phyloP scores from a whole-genome alignment of 2,797 vertebrate species.

The Picus viridis region DNA sequence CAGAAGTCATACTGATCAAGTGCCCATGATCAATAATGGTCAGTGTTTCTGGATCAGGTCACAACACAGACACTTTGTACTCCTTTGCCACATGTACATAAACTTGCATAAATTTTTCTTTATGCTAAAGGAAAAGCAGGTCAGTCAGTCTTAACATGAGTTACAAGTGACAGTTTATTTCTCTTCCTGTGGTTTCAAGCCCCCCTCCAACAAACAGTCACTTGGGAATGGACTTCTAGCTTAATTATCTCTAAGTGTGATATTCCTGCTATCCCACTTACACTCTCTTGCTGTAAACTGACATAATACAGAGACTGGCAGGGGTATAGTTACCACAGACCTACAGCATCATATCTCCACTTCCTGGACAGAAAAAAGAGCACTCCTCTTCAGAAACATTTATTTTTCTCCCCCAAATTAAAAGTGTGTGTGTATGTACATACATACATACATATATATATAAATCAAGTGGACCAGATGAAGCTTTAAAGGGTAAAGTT shows the following conservation, averaged over 20 bases:
- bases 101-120: not conserved
- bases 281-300: not conserved
- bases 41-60: not conserved
- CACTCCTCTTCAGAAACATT: too few species aligned
- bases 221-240: not conserved
- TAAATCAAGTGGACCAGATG: not conserved
- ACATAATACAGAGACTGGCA: not conserved
- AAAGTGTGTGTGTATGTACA: too few species aligned
- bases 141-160: not conserved
- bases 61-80: not conserved
- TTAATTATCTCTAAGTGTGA: not conserved
- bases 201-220: not conserved
- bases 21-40: rapidly evolving
- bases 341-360: not conserved
- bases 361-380: not conserved
- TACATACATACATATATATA: too few species aligned
- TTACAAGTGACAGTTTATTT: not conserved
- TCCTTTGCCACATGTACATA: not conserved
- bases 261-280: not conserved
- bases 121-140: slow-evolving; percentile 22
- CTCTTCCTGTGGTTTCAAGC: not conserved
- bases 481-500: not conserved
- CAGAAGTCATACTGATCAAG: not conserved
- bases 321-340: not conserved
- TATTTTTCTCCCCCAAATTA: too few species aligned